Base-by-base conservation (phyloP, 1,140 invertebrate species). In the Alviniconcha marisindica region DNA sequence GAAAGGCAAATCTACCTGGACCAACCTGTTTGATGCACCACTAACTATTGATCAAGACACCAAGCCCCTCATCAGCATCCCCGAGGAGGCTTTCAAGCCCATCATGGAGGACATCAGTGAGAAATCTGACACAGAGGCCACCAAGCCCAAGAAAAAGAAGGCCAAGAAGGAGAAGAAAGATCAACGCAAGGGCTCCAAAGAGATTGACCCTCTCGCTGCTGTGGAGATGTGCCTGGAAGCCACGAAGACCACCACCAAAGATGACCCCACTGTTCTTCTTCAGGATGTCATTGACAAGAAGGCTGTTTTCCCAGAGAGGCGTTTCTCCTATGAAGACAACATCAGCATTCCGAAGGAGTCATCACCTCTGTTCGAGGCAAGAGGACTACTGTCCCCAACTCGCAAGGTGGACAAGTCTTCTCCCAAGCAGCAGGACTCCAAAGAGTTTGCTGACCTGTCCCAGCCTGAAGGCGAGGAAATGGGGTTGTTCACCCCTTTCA, bases 211-310 rank as follows among this genome's bases (percentile, higher is more conserved):
- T 54, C 48, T 85, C 18, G 86, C 85, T 54, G 84, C 87, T 18
- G 87, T 87, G 54, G 78, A 80, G 44, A 81, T 81, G 28, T 84
- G 78, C 77, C 77, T 85, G 15, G 85, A 69, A 38, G 84, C 84
- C 31, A 84, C 84, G 54, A 83, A 73, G 38, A 81, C 81, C 81
- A n/a, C 21, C 56, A 76, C 44, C 14, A 69, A 83, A n/a, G 48
- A 63, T 31, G 66, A 77, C 24, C 83, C 83, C 18, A 77, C 56
- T 2, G 33, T 83, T 40, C 31, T 31, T 36, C 33, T 79, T 38
- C 79, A 81, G 44, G 83, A 77, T 54, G 33, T 48, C 33, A 83
- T 51, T 28, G 60, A 60, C 38, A 79, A 79, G 60, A 80, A 80
- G 56, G 60, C 36, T 44, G 40, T 40, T 28, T 80, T 80, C 40